A percentile compares a stretch with the other conserved stretches of the same genome.
Conservation (phyloP, 1,140 invertebrate genomes). For the Centruroides vittatus region DNA sequence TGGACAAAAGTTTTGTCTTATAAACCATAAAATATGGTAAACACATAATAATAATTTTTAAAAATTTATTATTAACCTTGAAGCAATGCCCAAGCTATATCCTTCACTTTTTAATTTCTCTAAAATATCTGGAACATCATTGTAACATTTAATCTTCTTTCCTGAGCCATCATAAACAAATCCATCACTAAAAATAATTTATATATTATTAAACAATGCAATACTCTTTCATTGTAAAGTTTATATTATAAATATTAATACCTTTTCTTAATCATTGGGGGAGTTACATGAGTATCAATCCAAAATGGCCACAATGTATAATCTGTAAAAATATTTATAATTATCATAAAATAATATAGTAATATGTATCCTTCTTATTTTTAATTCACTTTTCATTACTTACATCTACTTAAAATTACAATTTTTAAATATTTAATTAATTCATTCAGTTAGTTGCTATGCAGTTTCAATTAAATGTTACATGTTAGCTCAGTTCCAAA, state of each 20-base stretch:
- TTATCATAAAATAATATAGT: too few relatives aligned
- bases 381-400: too few relatives aligned
- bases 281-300: slow-evolving; percentile 52
- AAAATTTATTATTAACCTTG: not conserved
- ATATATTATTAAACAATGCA: not conserved
- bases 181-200: slow-evolving; percentile 18
- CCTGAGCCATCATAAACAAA: slow-evolving; percentile 37
- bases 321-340: slow-evolving; percentile 37
- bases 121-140: slow-evolving; percentile 46
- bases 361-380: too few relatives aligned
- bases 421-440: too few relatives aligned
- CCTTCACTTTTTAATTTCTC: slow-evolving; percentile 4
- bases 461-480: too few relatives aligned
- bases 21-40: not conserved
- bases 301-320: slow-evolving; percentile 64
- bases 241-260: not conserved
- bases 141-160: slow-evolving; percentile 37
- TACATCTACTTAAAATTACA: too few relatives aligned
- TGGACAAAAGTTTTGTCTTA: too few relatives aligned
- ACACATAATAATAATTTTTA: not conserved
- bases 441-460: too few relatives aligned
- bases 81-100: slow-evolving; percentile 9
- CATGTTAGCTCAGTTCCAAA: too few relatives aligned
- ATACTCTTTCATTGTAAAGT: too few relatives aligned
- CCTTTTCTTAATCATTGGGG: slow-evolving; percentile 44